Conservation (phyloP, 2,113 vertebrate species). For the Protomyctophum bolini region DNA sequence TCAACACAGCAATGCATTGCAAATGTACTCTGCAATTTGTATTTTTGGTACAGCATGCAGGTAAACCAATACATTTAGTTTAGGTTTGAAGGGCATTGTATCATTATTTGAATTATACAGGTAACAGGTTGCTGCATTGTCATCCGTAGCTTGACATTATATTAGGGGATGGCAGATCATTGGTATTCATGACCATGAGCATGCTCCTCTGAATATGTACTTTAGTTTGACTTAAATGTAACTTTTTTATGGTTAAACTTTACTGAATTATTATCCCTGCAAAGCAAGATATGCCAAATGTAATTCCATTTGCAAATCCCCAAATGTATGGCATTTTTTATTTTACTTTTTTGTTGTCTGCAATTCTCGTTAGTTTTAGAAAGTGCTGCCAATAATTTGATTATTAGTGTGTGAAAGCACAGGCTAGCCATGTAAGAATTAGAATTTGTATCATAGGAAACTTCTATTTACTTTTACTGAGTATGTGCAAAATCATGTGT, state of each 20-base stretch:
- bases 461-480: too few relatives aligned
- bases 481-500: too few relatives aligned
- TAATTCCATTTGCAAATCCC: conserved; percentile 5
- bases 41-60: too few relatives aligned
- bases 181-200: background rate
- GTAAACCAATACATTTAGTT: too few relatives aligned
- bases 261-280: conserved; percentile 2
- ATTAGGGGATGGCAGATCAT: conserved; percentile 2
- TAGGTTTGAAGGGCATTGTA: too few relatives aligned
- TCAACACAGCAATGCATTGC: too few relatives aligned
- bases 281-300: background rate
- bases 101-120: too few relatives aligned
- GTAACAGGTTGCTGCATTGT: conserved; percentile 15
- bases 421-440: background rate
- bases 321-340: background rate
- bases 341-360: background rate
- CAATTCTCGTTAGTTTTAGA: background rate
- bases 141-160: conserved; percentile 4
- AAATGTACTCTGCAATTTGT: too few relatives aligned
- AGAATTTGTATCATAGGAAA: too few relatives aligned
- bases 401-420: background rate
- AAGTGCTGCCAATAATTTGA: background rate
- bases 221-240: background rate
- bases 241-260: conserved; percentile 14
- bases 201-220: background rate